phyloP scores from a whole-genome alignment of 2,113 vertebrate species.

The Pionites leucogaster region DNA sequence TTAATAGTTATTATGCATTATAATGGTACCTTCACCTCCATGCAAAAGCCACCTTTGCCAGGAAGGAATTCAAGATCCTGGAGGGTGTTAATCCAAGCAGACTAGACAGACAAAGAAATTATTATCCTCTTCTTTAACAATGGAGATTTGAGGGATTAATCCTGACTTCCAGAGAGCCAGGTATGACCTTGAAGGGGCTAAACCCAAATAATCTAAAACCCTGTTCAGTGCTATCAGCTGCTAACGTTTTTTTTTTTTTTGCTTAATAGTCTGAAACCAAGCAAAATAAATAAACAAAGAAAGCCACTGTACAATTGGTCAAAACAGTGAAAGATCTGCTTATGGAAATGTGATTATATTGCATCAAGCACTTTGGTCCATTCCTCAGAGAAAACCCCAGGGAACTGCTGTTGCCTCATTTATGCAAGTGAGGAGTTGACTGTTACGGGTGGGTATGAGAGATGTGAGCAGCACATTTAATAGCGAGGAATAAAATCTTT shows the following conservation, averaged over 20 bases:
- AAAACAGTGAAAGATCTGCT: not conserved
- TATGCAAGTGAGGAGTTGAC: not conserved
- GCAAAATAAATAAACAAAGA: not conserved
- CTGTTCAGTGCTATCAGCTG: not conserved
- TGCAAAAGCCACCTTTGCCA: not conserved
- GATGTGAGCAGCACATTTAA: not conserved
- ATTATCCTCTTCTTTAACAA: conserved; percentile 1
- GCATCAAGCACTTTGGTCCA: not conserved
- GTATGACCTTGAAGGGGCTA: not conserved
- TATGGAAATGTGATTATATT: not conserved
- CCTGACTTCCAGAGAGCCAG: not conserved
- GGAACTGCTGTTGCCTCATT: not conserved
- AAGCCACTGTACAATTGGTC: not conserved
- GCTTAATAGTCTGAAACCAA: not conserved
- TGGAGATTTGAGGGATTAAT: conserved; percentile 12
- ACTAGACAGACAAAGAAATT: conserved; percentile 19
- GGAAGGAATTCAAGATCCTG: not conserved
- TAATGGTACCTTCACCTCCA: not conserved
- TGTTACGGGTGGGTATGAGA: not conserved
- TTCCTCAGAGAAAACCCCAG: not conserved
- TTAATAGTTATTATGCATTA: not conserved
- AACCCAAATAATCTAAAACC: not conserved
- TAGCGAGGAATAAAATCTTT: not conserved
- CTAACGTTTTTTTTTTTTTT: not conserved
- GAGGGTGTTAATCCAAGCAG: not conserved